These are phyloP conservation scores for Cossypha caffra DNA, from an alignment of 2,797 vertebrate species.

Conservation along the genomic window DNA sequence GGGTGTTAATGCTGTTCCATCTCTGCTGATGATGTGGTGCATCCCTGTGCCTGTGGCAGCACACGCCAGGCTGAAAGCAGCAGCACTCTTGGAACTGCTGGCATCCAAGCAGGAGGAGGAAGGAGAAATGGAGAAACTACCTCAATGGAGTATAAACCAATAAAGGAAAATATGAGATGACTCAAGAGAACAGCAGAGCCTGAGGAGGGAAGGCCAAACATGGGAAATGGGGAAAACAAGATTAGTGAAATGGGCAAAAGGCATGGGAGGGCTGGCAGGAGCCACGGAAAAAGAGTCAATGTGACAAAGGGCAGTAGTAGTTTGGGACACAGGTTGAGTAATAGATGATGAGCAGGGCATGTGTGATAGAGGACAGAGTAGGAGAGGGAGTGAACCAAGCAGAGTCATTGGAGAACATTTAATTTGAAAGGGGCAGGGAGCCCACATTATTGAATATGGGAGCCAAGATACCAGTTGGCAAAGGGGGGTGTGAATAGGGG, in stretches of 20 bases:
- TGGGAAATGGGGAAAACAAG: not conserved
- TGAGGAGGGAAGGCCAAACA: not conserved
- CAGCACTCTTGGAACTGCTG: not conserved
- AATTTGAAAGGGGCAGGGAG: not conserved
- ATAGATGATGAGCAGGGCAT: not conserved
- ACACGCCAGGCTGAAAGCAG: not conserved
- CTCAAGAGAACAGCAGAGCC: not conserved
- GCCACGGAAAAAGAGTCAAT: not conserved
- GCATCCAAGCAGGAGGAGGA: not conserved
- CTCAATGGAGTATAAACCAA: not conserved
- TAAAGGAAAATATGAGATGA: not conserved
- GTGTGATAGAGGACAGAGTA: not conserved
- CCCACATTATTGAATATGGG: not conserved
- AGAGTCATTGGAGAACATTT: not conserved
- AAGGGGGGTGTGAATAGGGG: accelerated
- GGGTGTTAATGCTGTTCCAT: not conserved
- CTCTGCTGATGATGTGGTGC: not conserved
- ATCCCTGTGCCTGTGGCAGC: accelerated
- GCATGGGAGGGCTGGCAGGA: not conserved
- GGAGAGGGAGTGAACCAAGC: not conserved
- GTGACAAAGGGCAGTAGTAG: not conserved
- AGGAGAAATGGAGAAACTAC: not conserved
- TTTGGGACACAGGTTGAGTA: not conserved
- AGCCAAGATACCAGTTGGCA: not conserved
- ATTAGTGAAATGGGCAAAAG: not conserved